These are phyloP conservation scores for Furcula furcula DNA, from an alignment of 2,888 invertebrate genomes.

Conservation along the genomic window DNA sequence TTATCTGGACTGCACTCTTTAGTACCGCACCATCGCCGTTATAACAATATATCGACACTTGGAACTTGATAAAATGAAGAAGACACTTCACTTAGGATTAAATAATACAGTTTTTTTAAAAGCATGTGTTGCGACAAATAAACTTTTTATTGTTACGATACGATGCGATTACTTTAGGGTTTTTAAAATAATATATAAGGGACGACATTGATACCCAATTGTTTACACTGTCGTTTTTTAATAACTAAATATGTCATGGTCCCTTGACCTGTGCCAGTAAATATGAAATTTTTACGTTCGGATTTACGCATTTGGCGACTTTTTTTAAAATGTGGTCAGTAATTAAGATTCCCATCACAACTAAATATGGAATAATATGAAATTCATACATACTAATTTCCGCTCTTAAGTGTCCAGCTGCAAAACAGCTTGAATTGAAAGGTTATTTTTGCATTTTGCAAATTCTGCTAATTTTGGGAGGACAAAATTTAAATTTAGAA, in stretches of 20 bases:
- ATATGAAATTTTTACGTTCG: conserved; percentile 22
- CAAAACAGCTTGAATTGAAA: conserved; percentile 1
- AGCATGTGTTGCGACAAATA: conserved; percentile 57
- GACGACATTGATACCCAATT: conserved; percentile 51
- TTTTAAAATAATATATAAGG: conserved; percentile 51
- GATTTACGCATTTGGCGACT: conserved; percentile 21
- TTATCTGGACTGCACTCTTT: conserved; percentile 74
- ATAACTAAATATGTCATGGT: conserved; percentile 61
- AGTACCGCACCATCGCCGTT: conserved; percentile 70
- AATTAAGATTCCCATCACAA: conserved; percentile 23
- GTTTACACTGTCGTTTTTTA: conserved; percentile 56
- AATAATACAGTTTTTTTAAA: conserved; percentile 71
- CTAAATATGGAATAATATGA: conserved; percentile 15
- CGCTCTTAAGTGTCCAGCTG: conserved; percentile 19
- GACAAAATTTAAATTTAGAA: too few species aligned
- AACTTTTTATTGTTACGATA: conserved; percentile 66
- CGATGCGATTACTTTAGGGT: conserved; percentile 50
- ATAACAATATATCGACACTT: conserved; percentile 79
- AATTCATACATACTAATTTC: too few species aligned
- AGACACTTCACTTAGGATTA: conserved; percentile 76
- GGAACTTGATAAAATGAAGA: conserved; percentile 77
- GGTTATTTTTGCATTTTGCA: background rate
- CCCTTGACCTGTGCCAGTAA: conserved; percentile 9
- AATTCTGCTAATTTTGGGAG: conserved; percentile 5
- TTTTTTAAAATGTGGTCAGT: conserved; percentile 9